phyloP scores from a whole-genome alignment of 1,140 invertebrate species.

The Heliothis subflexa region DNA sequence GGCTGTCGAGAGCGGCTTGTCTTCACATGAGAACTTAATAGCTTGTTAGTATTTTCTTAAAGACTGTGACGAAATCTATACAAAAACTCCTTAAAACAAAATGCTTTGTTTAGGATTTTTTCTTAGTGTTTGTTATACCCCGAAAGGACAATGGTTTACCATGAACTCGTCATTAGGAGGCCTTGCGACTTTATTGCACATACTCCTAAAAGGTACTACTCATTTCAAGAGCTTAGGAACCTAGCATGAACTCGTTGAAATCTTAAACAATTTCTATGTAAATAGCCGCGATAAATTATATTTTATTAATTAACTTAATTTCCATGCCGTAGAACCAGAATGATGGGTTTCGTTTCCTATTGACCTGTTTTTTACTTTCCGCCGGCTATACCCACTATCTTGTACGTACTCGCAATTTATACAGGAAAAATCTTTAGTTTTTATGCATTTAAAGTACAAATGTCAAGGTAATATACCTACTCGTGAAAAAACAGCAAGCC shows the following conservation, averaged over 20 bases:
- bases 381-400: not conserved
- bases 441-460: no score
- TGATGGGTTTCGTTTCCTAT: constrained; percentile 1
- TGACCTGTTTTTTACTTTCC: not conserved
- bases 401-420: not conserved
- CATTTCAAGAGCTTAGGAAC: no score
- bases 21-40: constrained; percentile 38
- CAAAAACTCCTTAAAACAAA: no score
- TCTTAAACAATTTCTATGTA: not conserved
- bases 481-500: no score
- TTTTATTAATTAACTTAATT: constrained; percentile 4
- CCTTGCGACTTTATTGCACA: no score
- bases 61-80: not conserved
- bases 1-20: constrained; percentile 48
- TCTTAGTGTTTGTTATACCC: no score
- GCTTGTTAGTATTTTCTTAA: not conserved
- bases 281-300: not conserved
- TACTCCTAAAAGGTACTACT: no score
- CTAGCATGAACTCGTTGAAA: not conserved
- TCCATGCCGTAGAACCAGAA: constrained; percentile 13
- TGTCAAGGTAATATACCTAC: no score
- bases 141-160: no score
- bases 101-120: no score
- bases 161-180: no score
- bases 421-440: not conserved